Evolutionary conservation across 1,140 invertebrate genomes (phyloP).

Genomic region (Potamilus streckersoni): DNA sequence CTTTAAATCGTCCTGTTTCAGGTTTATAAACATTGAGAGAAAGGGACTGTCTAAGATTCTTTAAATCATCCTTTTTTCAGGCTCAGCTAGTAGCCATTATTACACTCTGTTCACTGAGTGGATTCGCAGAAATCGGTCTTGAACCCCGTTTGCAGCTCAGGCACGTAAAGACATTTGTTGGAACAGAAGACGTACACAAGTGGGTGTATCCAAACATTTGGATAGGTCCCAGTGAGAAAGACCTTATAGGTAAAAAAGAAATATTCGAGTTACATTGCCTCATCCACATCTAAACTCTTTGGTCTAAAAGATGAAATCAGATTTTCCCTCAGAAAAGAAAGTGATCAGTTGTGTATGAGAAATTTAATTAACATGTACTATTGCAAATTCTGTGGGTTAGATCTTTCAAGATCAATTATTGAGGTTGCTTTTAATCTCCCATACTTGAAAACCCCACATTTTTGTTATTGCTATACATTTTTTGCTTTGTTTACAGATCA

Average conservation of each 20-base stretch:
- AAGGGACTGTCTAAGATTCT: background rate
- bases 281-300: too few species aligned
- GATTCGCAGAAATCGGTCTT: constrained; percentile 40
- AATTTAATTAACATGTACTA: too few species aligned
- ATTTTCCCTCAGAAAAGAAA: too few species aligned
- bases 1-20: constrained; percentile 21
- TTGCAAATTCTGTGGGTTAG: too few species aligned
- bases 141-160: constrained; percentile 31
- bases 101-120: constrained; percentile 30
- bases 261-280: too few species aligned
- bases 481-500: too few species aligned
- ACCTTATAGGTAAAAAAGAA: constrained; percentile 40
- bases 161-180: constrained; percentile 48
- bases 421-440: too few species aligned
- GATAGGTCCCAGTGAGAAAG: constrained; percentile 49
- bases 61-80: constrained; percentile 29
- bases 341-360: too few species aligned
- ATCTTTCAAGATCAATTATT: too few species aligned
- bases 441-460: too few species aligned
- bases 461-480: too few species aligned
- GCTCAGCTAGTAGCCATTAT: constrained; percentile 39
- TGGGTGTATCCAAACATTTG: constrained; percentile 52
- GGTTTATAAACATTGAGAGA: background rate
- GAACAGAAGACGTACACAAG: constrained; percentile 44
- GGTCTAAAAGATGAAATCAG: too few species aligned